phyloP scores from a whole-genome alignment of 2,113 vertebrate species.

The Pseudolaguvia tuberculata region DNA sequence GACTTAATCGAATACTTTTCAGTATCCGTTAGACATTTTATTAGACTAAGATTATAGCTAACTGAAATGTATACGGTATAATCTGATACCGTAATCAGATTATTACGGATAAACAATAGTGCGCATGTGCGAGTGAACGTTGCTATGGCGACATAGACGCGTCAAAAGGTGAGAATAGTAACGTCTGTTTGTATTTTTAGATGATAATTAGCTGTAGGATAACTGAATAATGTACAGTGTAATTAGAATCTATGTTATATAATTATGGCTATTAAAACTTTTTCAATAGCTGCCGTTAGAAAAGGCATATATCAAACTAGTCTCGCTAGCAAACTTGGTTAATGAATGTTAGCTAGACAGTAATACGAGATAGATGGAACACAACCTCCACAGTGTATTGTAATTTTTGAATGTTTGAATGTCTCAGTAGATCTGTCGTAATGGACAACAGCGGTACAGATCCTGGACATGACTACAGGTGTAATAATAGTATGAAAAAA shows the following conservation, averaged over 20 bases:
- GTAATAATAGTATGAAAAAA: not conserved
- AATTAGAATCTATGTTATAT: not conserved
- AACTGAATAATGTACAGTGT: not conserved
- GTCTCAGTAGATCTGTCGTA: not conserved
- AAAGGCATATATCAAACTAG: not conserved
- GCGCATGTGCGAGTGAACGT: slow-evolving; percentile 47
- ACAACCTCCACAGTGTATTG: not conserved
- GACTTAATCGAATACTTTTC: no score
- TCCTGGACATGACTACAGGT: not conserved
- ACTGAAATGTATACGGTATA: no score
- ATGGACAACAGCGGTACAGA: slow-evolving; percentile 2
- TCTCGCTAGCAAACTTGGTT: not conserved
- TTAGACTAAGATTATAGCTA: no score
- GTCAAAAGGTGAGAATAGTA: not conserved
- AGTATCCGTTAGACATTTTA: no score
- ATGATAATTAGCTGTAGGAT: not conserved
- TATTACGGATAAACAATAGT: no score
- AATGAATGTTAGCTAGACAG: not conserved
- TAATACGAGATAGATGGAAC: not conserved
- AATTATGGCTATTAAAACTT: not conserved
- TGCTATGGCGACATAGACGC: slow-evolving; percentile 50
- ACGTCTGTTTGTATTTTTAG: not conserved
- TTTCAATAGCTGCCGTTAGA: not conserved
- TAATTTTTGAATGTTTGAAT: not conserved
- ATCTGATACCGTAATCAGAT: no score